phyloP scores from a whole-genome alignment of 1,140 invertebrate genomes.

The Drosophila paulistorum region DNA sequence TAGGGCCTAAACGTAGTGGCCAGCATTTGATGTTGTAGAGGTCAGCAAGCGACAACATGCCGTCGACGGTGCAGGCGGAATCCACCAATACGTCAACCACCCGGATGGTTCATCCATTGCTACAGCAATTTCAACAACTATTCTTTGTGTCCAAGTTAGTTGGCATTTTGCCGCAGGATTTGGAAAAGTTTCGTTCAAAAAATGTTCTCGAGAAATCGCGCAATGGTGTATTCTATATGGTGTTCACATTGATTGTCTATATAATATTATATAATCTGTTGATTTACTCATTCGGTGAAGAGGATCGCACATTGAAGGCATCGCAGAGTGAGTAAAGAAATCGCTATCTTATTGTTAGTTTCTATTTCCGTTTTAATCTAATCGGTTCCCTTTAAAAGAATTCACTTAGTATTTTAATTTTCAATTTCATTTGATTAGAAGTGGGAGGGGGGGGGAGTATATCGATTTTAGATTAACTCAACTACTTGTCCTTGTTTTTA shows the following conservation, averaged over 20 bases:
- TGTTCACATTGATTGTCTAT: slow-evolving; percentile 46
- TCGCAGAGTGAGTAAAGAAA: slow-evolving; percentile 65
- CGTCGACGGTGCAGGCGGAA: slow-evolving; percentile 20
- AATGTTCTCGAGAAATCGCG: slow-evolving; percentile 69
- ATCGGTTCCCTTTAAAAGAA: background rate
- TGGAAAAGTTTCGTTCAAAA: slow-evolving; percentile 55
- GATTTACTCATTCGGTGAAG: slow-evolving; percentile 72
- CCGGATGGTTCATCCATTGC: slow-evolving; percentile 56
- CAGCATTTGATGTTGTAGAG: slow-evolving; percentile 39
- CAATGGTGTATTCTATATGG: slow-evolving; percentile 62
- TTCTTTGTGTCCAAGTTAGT: slow-evolving; percentile 70
- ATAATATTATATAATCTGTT: slow-evolving; percentile 70
- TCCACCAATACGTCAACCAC: background rate
- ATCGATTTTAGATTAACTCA: too few relatives aligned
- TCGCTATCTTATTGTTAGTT: too few relatives aligned
- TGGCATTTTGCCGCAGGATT: slow-evolving; percentile 70
- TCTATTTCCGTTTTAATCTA: too few relatives aligned
- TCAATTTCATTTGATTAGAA: background rate
- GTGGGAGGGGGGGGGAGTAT: too few relatives aligned
- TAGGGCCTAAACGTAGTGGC: background rate
- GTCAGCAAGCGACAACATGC: slow-evolving; percentile 47
- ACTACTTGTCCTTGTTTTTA: slow-evolving; percentile 21
- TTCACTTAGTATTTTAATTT: background rate
- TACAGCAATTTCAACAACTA: slow-evolving; percentile 68
- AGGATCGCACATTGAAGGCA: slow-evolving; percentile 70